Conservation (phyloP, 2,888 invertebrate genomes). For the Trachelus troglodyta region DNA sequence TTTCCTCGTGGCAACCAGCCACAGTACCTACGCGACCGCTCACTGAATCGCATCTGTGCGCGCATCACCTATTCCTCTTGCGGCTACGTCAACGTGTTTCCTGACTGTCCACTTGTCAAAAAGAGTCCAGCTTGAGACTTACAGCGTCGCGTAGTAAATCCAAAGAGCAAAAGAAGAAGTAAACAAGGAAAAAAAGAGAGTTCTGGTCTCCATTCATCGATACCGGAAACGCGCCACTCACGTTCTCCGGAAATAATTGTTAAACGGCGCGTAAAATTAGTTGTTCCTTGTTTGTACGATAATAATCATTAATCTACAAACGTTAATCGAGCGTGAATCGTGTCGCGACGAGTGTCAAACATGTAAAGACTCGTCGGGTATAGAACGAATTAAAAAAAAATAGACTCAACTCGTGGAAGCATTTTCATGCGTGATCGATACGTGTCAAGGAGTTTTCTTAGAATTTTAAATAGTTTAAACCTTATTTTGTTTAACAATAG, state of each 20-base stretch:
- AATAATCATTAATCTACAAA: not conserved
- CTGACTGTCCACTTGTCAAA: constrained; percentile 6
- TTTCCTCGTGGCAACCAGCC: constrained; percentile 57
- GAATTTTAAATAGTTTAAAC: not conserved
- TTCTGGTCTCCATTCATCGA: not conserved
- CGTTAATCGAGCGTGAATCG: not conserved
- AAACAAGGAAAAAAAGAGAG: not conserved
- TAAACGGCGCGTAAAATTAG: not conserved
- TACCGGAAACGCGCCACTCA: not conserved
- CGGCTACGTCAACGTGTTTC: constrained; percentile 11
- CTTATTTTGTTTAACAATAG: not conserved
- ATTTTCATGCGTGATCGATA: not conserved
- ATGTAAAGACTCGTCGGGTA: not conserved
- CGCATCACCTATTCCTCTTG: constrained; percentile 1
- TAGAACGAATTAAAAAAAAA: constrained; percentile 1
- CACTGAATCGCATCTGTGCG: constrained; percentile 46
- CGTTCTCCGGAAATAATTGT: not conserved
- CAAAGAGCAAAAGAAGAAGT: not conserved
- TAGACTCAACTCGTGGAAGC: not conserved
- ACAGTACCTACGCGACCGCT: constrained; percentile 60
- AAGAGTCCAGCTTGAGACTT: not conserved
- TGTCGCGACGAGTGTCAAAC: not conserved
- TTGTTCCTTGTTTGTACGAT: not conserved
- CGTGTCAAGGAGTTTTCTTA: not conserved
- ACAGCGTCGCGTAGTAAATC: not conserved